Base-by-base conservation (phyloP, 2,888 invertebrate genomes). In the Spilosoma lubricipeda region DNA sequence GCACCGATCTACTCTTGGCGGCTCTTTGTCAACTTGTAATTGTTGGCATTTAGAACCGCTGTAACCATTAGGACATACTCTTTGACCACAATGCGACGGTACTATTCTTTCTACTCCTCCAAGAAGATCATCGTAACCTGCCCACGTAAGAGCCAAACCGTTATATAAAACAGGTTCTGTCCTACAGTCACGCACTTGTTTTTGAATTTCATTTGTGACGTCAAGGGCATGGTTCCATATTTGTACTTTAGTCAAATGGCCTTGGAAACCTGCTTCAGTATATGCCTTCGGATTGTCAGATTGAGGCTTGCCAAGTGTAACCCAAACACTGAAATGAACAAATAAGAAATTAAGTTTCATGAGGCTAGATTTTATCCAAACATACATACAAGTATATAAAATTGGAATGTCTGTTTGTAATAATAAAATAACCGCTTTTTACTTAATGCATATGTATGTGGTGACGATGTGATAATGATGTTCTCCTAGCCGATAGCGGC, bases 221-320 rank as follows among this genome's bases (percentile, higher is more conserved):
- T 99, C 99, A 1, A 99, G 96, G 63, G 98, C 98, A 67, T 98
- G 96, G 85, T 98, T 98, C 99, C 99, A 99, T 75, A 99, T 97
- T 95, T 99, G 99, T 52, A 99, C 98, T 92, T 99, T 98, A 15
- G 99, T 99, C 64, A 99, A 95, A 86, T 98, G 98, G 45, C 99
- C 99, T 96, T 98, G 98, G 97, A 99, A 99, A n/a, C 99, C 99
- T 67, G 97, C 96, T 92, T 98, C 98, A 0, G 98, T 97, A 87
- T 98, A 98, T 0, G 97, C 97, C 86, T 98, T 97, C n/a, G 97
- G 96, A 89, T 97, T 97, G 82, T 98, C 98, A 15, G 97, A 97
- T 89, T 98, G 97, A 69, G 99, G 99, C 89, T 98, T 98, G 72
- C 99, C 99, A 67, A 99, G 95, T 56, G 98, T 98, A 66, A 98